These are phyloP conservation scores for Typhlichthys eigenmanni DNA, from an alignment of 2,797 vertebrate species.

Conservation along the genomic window DNA sequence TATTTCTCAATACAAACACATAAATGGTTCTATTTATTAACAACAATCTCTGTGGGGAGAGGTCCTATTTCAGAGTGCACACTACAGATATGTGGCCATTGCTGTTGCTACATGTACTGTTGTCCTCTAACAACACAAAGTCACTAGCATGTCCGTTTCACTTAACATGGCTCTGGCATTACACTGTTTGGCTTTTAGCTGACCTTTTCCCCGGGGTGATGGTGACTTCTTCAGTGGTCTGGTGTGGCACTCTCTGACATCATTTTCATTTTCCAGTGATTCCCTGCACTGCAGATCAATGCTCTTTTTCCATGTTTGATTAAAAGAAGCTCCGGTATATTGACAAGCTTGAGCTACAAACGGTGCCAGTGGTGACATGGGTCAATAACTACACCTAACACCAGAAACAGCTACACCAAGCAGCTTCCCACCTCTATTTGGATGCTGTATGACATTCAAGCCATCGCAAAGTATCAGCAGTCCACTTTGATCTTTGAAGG, in stretches of 20 bases:
- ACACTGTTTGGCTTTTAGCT: not conserved
- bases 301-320: conserved; percentile 11
- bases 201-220: conserved; percentile 4
- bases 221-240: conserved; percentile 2
- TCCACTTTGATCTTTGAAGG: conserved; percentile 6
- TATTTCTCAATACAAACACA: too few relatives aligned
- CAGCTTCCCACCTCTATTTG: not conserved
- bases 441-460: not conserved
- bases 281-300: conserved; percentile 34
- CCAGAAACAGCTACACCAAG: not conserved
- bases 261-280: conserved; percentile 6
- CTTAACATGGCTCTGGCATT: conserved; percentile 25
- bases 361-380: not conserved
- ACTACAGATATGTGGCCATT: not conserved
- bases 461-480: not conserved
- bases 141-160: conserved; percentile 11
- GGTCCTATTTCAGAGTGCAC: too few relatives aligned
- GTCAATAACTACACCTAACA: conserved; percentile 22
- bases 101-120: too few relatives aligned
- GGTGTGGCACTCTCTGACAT: conserved; percentile 18
- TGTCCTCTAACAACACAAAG: conserved; percentile 20
- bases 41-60: too few relatives aligned
- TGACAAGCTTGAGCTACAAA: conserved; percentile 22
- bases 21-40: too few relatives aligned
- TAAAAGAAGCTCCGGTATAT: conserved; percentile 44